Evolutionary conservation across 1,140 invertebrate genomes (phyloP), one percentile per base, ranked within the genome.

Genomic region (Papilio glaucus): DNA sequence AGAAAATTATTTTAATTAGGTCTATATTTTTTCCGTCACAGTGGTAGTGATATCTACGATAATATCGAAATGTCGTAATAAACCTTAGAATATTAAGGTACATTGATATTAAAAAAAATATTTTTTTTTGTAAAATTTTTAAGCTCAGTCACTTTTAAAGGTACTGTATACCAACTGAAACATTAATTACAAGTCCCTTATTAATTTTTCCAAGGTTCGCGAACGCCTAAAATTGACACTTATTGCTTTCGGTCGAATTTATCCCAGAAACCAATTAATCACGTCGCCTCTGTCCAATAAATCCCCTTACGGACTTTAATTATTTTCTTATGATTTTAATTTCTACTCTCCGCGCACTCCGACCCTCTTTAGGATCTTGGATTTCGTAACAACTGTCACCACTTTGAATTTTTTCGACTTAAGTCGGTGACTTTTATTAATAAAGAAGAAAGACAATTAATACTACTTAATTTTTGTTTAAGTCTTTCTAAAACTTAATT

Each of bases 301-400:
- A 93, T 92, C 88, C 85, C 87, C 85, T 89, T 88, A 87, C 88
- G 88, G 83, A 91, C 84, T 90, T 88, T 89, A 91, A 93, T 93
- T 93, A 92, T 93, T 92, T 93, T 92, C 89, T 92, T 93, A 92
- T 92, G 88, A 93, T 91, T 93, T 91, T 92, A 93, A 92, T 93
- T 93, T 93, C 85, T 85, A 75, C 74, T 72, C 74, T 77, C 74
- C 57, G 62, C 21, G 49, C 71, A 72, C 62, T 60, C 72, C 74
- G 67, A 79, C 83, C 88, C 85, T 85, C 83, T 69, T 69, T 63
- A 62, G 70, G 82, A 85, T 88, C 87, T 82, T 74, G 84, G 86
- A 88, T 88, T 87, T 84, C 42, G 76, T 81, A 89, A 90, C 90
- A 92, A 92, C 90, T 91, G 90, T 92, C 89, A 90, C 89, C 86